Base-by-base conservation (phyloP, 2,113 vertebrate genomes). In the Pelmatolapia mariae region DNA sequence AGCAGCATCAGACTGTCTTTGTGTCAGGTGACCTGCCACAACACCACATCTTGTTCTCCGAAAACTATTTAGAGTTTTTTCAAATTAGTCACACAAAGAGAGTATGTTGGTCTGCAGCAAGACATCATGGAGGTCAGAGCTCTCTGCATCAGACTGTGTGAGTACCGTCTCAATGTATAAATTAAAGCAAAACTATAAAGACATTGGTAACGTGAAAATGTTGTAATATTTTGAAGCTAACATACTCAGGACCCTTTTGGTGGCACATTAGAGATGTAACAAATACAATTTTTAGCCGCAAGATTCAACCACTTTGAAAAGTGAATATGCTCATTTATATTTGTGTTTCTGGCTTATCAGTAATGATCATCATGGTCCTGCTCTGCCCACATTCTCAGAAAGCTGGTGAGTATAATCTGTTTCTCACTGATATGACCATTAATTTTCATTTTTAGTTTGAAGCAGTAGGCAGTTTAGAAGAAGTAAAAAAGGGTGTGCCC, bases 1-100 rank as follows among this genome's bases (percentile, higher is more conserved):
- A 0, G 26, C 0, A 59, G 13, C 56, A 59, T 31, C 13, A 59
- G 56, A 1, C 56, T 31, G 56, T 59, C 26, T 59, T 59, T 59
- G 13, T 31, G 56, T 31, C 56, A 31, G 56, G 16, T 59, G 56
- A 31, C 56, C 56, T 4, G 8, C 56, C 56, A 59, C 26, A 59
- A 59, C 26, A 5, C 2, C 56, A 31, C 26, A 15, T 31, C 26
- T 59, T 8, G 13, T 59, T 59, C 56, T 59, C 15, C 5, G 26
- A 31, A 59, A 59, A 59, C 56, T 59, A 59, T 59, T 59, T 59
- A 59, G 56, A 59, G 54, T 31, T 5, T 2, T 31, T 59, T 59
- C 4, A 59, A 29, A 59, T 59, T 31, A 59, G 8, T 59, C 26
- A 0, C 56, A 59, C 8, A 31, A 59, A 59, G 56, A 59, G 8